Evolutionary conservation across 2,797 vertebrate genomes (phyloP).

Genomic region (Poliocrania exsul): DNA sequence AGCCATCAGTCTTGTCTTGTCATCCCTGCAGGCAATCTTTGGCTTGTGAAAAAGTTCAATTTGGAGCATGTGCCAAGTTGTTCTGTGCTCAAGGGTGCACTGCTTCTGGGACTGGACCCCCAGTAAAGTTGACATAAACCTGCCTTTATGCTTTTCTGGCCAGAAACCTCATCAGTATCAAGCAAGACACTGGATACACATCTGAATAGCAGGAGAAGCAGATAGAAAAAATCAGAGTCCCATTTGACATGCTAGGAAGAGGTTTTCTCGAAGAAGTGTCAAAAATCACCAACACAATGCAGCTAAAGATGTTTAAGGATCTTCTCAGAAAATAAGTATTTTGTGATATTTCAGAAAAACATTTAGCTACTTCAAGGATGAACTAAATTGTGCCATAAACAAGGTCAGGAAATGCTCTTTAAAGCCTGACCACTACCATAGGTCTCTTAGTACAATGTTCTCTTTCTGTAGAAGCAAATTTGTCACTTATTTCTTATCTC

Average conservation of each 20-base stretch:
- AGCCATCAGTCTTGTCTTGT: background rate
- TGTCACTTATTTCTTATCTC: background rate
- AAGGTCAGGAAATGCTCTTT: background rate
- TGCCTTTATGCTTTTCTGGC: background rate
- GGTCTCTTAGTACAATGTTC: rapidly evolving
- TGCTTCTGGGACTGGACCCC: background rate
- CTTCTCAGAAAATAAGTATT: background rate
- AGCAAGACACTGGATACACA: background rate
- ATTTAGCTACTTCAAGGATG: background rate
- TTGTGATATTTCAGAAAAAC: background rate
- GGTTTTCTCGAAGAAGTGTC: background rate
- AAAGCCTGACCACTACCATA: background rate
- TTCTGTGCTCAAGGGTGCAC: background rate
- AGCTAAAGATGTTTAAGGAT: background rate
- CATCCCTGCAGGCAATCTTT: background rate
- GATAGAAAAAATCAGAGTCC: background rate
- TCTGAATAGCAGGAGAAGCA: background rate
- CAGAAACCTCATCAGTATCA: background rate
- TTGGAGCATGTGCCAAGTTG: background rate
- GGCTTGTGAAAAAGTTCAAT: background rate
- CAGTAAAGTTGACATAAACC: background rate
- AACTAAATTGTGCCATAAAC: background rate
- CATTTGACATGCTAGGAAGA: background rate
- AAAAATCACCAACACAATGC: background rate
- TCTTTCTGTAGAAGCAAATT: background rate